Base-by-base conservation (phyloP, 2,113 vertebrate genomes). In the Caranx ignobilis region DNA sequence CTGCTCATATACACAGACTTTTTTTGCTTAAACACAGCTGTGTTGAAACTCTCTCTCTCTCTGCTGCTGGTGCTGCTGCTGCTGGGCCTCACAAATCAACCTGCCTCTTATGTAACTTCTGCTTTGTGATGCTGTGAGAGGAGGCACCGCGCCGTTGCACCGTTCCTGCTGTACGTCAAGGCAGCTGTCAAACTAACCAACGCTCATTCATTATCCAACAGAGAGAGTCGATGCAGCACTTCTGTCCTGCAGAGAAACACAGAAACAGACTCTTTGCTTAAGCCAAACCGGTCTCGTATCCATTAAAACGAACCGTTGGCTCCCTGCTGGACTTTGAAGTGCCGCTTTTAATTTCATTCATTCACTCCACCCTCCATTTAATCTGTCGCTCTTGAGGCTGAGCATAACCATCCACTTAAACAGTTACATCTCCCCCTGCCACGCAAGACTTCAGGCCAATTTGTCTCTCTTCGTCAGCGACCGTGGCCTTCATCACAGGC, bases 1-100 rank as follows among this genome's bases (percentile, higher is more conserved):
- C 31, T 19, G 31, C 16, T 67, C 43, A 63, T 73, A 82, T 83
- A 90, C 75, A 82, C 62, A 85, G 67, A 79, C 74, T 18, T 77
- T 62, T 84, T 75, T 79, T 41, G 61, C 65, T 77, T 70, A 79
- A 88, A 90, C 81, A 84, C 89, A 88, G 82, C 83, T 89, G 88
- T 69, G 61, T 18, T 50, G 60, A 84, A 61, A 45, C 19, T 18
- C 45, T 55, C 16, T 48, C 72, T 75, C 70, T 57, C 48, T 50
- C 39, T 41, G 39, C 8, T 41, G 39, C 39, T 8, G 39, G 37
- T 26, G 26, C 26, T 26, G 26, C 26, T 26, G 66, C 60, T 61
- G 67, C 81, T 37, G 65, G 82, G 71, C 82, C 81, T 79, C 65
- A 75, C 52, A 16, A 1, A 65, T 34, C 31, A 75, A 32, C 45